A percentile compares a stretch with the other conserved stretches of the same genome.
These are phyloP conservation scores for Empis stercorea DNA, from an alignment of 2,888 invertebrate genomes.

Conservation along the genomic window DNA sequence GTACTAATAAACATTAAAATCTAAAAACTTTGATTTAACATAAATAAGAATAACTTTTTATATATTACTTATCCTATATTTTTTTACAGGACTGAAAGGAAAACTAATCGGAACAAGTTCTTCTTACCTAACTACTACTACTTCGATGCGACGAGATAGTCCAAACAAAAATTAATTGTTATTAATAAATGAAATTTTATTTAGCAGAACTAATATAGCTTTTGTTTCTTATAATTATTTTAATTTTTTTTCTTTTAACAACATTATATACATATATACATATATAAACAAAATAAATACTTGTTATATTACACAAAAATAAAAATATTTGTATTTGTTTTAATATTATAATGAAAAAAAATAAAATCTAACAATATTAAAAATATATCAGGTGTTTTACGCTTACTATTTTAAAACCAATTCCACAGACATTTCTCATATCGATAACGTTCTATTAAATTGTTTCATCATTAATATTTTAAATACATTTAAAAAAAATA, in stretches of 20 bases:
- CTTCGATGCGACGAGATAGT: background rate
- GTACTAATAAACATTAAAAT: too few relatives aligned
- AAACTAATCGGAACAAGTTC: background rate
- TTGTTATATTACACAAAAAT: background rate
- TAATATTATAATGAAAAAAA: background rate
- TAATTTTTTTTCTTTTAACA: background rate
- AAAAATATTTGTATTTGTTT: background rate
- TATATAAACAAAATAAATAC: background rate
- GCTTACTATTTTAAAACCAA: too few relatives aligned
- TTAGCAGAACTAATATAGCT: background rate
- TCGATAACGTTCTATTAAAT: too few relatives aligned
- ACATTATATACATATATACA: background rate
- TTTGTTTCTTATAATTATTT: background rate
- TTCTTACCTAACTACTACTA: constrained; percentile 1
- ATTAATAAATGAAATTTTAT: background rate
- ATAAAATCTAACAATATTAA: background rate
- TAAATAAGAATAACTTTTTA: too few relatives aligned
- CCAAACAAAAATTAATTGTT: background rate
- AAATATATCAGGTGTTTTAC: too few relatives aligned
- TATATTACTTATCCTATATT: background rate
- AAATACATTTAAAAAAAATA: too few relatives aligned
- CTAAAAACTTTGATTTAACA: too few relatives aligned
- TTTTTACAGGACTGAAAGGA: constrained; percentile 1
- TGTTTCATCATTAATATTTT: too few relatives aligned
- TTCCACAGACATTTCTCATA: too few relatives aligned